These are phyloP conservation scores for Parotocinclus haroldoi DNA, from an alignment of 2,797 vertebrate genomes.

Conservation along the genomic window DNA sequence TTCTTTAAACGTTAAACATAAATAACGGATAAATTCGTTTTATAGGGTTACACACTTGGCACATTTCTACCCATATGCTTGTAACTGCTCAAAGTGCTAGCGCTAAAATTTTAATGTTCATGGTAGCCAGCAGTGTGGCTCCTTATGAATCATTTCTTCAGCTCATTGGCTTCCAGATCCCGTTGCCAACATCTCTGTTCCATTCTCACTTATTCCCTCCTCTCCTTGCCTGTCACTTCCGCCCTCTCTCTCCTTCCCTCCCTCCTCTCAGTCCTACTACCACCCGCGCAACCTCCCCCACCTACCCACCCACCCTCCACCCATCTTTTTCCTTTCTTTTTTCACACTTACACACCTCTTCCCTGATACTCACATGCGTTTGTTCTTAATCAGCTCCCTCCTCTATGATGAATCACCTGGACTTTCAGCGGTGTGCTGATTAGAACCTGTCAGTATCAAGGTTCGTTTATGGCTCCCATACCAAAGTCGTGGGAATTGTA, in stretches of 20 bases:
- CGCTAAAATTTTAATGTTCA: constrained; percentile 1
- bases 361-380: constrained; percentile 6
- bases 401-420: constrained; percentile 46
- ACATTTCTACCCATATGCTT: constrained; percentile 1
- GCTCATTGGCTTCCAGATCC: constrained; percentile 42
- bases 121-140: constrained; percentile 25
- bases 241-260: constrained; percentile 25
- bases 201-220: constrained; percentile 43
- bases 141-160: constrained; percentile 44
- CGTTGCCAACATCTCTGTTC: constrained; percentile 34
- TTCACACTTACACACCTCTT: constrained; percentile 17
- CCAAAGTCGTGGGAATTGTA: not conserved
- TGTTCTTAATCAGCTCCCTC: not conserved
- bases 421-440: constrained; percentile 25
- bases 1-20: no score
- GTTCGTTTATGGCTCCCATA: constrained; percentile 9
- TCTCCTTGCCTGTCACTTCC: constrained; percentile 30
- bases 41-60: not conserved
- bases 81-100: not conserved
- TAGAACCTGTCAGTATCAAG: constrained; percentile 8
- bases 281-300: constrained; percentile 34
- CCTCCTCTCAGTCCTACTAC: constrained; percentile 32
- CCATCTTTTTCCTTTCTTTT: not conserved
- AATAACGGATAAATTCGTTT: no score
- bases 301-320: no score